Base-by-base conservation (phyloP, 2,113 vertebrate species). In the Podarcis raffonei region DNA sequence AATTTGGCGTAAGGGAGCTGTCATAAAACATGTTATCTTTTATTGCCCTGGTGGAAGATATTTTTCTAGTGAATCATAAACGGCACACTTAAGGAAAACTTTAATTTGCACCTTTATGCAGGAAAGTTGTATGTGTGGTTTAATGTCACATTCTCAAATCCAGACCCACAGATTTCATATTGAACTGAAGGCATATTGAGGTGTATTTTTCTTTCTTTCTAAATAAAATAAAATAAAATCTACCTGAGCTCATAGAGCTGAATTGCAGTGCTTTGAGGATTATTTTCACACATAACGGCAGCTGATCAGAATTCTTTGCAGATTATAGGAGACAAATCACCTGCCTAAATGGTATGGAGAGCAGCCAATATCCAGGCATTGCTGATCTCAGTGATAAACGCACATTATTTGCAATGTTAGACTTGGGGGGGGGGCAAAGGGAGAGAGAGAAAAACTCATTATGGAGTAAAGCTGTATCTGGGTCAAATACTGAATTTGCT, bases 1-100 rank as follows among this genome's bases (percentile, higher is more conserved):
- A 96, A 81, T 76, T 79, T 95, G 91, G 90, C 93, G 94, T 95
- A 92, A 94, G 92, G 94, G 59, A 93, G 79, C 68, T 84, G 48
- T 89, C 85, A 77, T 92, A 95, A 95, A 96, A 2, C 57, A 15
- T 94, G 91, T 85, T 94, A 92, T 87, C 93, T 95, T 95, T 96
- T 94, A 94, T 94, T 94, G 91, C 88, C 90, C 84, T 57, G 87
- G 90, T 87, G 94, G 94, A 95, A 90, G 93, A 92, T 88, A 92
- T 87, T 91, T 90, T 90, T 85, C 95, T 91, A 86, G 88, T 81
- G 62, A 77, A 86, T 93, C 88, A 90, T 92, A 92, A 92, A 95
- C 88, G 30, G 81, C 94, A 96, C 66, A 92, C 85, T 89, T 59
- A 68, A 66, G 84, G 89, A 95, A 95, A 95, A 94, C 88, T 87